A percentile compares a stretch with the other conserved stretches of the same genome.
Evolutionary conservation across 2,797 vertebrate species (phyloP).

Genomic region (Platalea minor): DNA sequence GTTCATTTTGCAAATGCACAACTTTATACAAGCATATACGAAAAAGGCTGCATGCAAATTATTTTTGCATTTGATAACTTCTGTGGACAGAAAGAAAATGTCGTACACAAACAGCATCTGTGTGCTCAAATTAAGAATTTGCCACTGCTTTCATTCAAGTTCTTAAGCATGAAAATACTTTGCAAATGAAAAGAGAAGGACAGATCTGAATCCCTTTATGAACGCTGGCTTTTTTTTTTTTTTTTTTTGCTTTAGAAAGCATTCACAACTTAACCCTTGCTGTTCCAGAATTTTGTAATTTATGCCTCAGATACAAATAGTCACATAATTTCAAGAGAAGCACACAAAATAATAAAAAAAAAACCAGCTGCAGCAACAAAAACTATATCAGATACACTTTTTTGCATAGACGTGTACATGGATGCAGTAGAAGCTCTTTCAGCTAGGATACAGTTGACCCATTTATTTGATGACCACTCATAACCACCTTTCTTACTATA

Average conservation of each 20-base stretch:
- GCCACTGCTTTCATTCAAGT: constrained; percentile 9
- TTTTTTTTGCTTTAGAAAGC: background rate
- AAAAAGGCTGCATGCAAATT: background rate
- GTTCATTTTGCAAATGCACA: background rate
- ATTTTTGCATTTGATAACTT: constrained; percentile 1
- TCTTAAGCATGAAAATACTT: background rate
- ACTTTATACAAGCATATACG: background rate
- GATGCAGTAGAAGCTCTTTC: background rate
- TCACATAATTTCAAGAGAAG: background rate
- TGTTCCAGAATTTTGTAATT: background rate
- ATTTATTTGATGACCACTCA: background rate
- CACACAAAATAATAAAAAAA: background rate
- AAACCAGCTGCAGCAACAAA: background rate
- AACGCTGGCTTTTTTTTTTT: background rate
- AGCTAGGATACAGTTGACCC: background rate
- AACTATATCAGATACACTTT: rapidly evolving
- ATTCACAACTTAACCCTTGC: background rate
- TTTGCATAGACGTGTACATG: background rate
- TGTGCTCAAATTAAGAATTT: constrained; percentile 22
- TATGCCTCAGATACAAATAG: background rate
- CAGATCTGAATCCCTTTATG: background rate
- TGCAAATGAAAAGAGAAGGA: background rate
- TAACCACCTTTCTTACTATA: background rate
- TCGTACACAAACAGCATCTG: background rate
- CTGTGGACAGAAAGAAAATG: constrained; percentile 38